Base-by-base conservation (phyloP, 2,113 vertebrate species). In the Strix aluco region DNA sequence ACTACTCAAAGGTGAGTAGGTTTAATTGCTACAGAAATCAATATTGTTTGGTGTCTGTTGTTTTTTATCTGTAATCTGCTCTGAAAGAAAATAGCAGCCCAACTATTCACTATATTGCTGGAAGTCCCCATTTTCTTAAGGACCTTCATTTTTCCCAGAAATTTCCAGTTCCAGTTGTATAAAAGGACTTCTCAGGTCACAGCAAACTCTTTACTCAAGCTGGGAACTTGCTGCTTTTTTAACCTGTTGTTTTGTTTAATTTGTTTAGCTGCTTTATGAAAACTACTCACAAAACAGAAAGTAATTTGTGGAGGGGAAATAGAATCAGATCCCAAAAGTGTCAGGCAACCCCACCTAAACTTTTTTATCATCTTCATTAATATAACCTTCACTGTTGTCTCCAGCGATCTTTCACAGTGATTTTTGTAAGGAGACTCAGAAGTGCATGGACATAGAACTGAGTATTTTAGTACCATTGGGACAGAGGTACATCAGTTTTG, bases 1-100 rank as follows among this genome's bases (percentile, higher is more conserved):
- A 91, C 74, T 92, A 58, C 70, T 94, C 55, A 77, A 86, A 94
- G 81, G 89, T 80, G 78, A 95, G n/a, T 52, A 79, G 42, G 62
- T 89, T 95, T 96, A 94, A 92, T 93, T 97, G 87, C 63, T 82
- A 70, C 54, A 92, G 74, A 94, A 96, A 94, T 87, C 80, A 92
- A 95, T 94, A 94, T 85, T 82, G 10, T 74, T 82, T 58, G 78
- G 40, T 94, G 52, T 86, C 59, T 82, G 46, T 90, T 89, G 21
- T 38, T 86, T 94, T 86, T 95, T 90, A 94, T 90, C 91, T 95
- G 18, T 66, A 93, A 93, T 94, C 85, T 93, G 29, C 47, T 96
- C 67, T 81, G 54, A 86, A 93, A 88, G 86, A 81, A 95, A 88
- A 59, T n/a, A 86, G 55, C 0, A 1, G 32, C 51, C 78, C 63